Percentiles rank a stretch among this genome's conserved stretches.
Evolutionary conservation across 2,797 vertebrate species (phyloP).

Genomic region (Mastacembelus armatus): DNA sequence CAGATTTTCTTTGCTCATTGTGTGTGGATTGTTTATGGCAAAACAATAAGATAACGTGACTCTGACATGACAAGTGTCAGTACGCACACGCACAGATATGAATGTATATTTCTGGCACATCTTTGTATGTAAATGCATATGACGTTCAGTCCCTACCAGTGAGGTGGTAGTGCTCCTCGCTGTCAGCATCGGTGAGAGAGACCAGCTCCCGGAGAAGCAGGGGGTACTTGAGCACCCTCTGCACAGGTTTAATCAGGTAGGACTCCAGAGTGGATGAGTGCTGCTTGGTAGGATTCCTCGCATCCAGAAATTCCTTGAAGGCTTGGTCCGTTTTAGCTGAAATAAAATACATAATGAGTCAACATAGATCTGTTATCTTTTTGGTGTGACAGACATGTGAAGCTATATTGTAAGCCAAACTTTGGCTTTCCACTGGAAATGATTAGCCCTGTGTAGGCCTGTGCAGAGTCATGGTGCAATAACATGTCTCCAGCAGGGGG

Average conservation of each 20-base stretch:
- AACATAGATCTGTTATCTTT: background rate
- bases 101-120: conserved; percentile 3
- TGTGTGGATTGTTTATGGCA: background rate
- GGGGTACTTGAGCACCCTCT: conserved; percentile 97
- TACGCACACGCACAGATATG: too few species aligned
- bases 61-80: background rate
- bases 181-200: conserved; percentile 93
- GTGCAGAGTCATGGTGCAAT: conserved; percentile 54
- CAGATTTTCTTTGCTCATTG: conserved; percentile 20
- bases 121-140: background rate
- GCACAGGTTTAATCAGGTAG: conserved; percentile 97
- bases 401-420: too few species aligned
- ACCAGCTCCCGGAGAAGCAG: conserved; percentile 95
- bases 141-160: conserved; percentile 81
- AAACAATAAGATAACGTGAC: too few species aligned
- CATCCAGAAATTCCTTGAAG: conserved; percentile 94
- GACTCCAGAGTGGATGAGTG: conserved; percentile 98
- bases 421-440: background rate
- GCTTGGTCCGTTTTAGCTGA: conserved; percentile 93
- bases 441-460: background rate
- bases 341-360: conserved; percentile 24
- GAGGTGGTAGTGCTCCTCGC: conserved; percentile 97
- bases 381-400: background rate
- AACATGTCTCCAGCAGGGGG: conserved; percentile 76
- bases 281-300: conserved; percentile 95